Base-by-base conservation (phyloP, 2,113 vertebrate genomes). In the Rafetus swinhoei region DNA sequence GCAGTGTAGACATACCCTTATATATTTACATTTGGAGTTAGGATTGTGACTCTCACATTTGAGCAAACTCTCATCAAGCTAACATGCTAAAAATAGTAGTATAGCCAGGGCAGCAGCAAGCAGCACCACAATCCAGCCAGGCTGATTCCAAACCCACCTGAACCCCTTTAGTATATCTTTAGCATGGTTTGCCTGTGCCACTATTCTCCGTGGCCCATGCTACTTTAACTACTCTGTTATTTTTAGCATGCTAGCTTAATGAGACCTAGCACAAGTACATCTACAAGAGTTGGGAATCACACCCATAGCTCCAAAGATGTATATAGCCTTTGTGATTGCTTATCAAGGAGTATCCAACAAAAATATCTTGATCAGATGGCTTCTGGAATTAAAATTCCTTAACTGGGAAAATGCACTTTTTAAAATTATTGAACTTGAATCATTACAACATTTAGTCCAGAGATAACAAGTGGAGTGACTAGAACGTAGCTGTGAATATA, bases 401-500 rank as follows among this genome's bases (percentile, higher is more conserved):
- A 85, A 90, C 90, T 24, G 11, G 82, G 76, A 15, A 90, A 84
- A 7, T 32, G 6, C 12, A 90, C 65, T 25, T 39, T 93, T 97
- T 82, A 89, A 82, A 87, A 93, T 96, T 92, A 94, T 81, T 94
- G 19, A 92, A 97, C 97, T 94, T 86, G 95, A 97, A 94, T 97
- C 94, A 89, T 94, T 93, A 95, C 69, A 94, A 82, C 56, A 85
- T 85, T 90, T 94, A 96, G 81, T 96, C 95, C 95, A 92, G 89
- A 97, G 94, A 96, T 96, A 97, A 97, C 92, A 96, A 97, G 92
- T 95, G 87, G 92, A 95, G 88, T 90, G 95, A 93, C 62, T 45
- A 96, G 95, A 97, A 95, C 85, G 96, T 97, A 93, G 90, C 96
- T 96, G 92, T 92, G 97, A 97, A 97, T 98, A 95, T 93, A 98